Evolutionary conservation across 64 coral and sea anemone genomes (phyloP).

Genomic region (Actinia equina): DNA sequence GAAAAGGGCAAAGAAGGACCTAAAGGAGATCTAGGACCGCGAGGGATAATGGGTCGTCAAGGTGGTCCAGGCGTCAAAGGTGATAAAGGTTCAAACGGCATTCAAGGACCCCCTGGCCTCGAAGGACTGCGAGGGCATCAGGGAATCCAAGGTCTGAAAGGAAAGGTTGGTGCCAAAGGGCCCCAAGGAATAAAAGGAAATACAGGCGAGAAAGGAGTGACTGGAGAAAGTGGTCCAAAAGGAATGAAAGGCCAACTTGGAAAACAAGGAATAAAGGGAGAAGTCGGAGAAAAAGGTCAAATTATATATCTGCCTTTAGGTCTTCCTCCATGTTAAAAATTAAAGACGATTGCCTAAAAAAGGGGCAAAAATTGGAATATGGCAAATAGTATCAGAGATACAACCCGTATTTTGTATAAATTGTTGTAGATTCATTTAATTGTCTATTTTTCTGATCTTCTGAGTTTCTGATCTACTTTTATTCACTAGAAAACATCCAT

Average conservation of each 20-base stretch:
- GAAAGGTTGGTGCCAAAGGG: conserved; percentile 9
- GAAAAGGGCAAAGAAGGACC: conserved; percentile 20
- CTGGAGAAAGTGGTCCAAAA: neutral
- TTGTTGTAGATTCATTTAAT: no score
- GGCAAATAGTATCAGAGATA: no score
- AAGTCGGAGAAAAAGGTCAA: neutral
- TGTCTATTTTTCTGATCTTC: no score
- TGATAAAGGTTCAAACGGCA: neutral
- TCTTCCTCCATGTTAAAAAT: no score
- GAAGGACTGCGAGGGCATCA: neutral
- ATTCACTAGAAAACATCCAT: neutral
- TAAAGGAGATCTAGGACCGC: conserved; percentile 6
- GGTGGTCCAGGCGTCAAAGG: neutral
- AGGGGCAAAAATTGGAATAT: no score
- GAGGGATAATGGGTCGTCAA: neutral
- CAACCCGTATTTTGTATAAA: no score
- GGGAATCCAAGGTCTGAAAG: conserved; percentile 3
- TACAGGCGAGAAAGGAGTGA: neutral
- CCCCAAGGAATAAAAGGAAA: neutral
- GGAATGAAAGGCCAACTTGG: neutral
- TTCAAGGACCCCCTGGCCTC: neutral
- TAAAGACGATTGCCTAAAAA: no score
- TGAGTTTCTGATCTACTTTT: no score
- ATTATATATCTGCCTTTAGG: no score
- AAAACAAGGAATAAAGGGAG: neutral